Percentiles rank a stretch among this genome's conserved stretches.
These are phyloP conservation scores for Archilochus colubris DNA, from an alignment of 2,113 vertebrate genomes.

Conservation along the genomic window DNA sequence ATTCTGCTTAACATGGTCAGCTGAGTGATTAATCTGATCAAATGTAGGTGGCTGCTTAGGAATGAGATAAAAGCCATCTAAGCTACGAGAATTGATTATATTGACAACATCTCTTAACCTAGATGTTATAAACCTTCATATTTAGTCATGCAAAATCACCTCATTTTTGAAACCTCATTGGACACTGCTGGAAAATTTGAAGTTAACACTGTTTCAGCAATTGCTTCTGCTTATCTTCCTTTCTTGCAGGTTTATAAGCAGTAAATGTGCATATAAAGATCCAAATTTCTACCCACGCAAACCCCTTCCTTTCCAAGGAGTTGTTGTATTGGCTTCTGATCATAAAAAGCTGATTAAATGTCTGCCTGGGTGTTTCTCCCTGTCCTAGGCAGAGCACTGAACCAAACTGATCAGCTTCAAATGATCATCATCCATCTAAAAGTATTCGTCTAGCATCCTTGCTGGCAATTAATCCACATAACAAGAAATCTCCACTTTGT, in stretches of 20 bases:
- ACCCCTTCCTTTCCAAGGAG: not conserved
- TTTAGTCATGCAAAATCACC: not conserved
- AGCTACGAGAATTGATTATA: not conserved
- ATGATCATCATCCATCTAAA: not conserved
- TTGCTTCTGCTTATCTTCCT: not conserved
- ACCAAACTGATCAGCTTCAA: not conserved
- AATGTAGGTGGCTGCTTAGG: not conserved
- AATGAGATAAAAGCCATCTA: not conserved
- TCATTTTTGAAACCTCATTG: not conserved
- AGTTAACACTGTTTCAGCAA: not conserved
- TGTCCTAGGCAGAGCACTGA: not conserved
- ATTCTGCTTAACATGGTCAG: not conserved
- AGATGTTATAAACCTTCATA: not conserved
- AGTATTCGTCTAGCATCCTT: not conserved
- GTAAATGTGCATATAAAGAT: not conserved
- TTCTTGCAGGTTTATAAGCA: not conserved
- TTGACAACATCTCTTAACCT: not conserved
- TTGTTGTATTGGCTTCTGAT: not conserved
- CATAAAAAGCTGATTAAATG: not conserved
- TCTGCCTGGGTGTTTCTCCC: not conserved
- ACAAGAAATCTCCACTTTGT: not conserved
- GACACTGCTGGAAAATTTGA: not conserved
- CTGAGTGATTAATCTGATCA: not conserved
- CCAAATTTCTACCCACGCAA: not conserved
- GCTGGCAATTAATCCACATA: not conserved